Base-by-base conservation (phyloP, 2,888 invertebrate species). In the Globia sparganii region DNA sequence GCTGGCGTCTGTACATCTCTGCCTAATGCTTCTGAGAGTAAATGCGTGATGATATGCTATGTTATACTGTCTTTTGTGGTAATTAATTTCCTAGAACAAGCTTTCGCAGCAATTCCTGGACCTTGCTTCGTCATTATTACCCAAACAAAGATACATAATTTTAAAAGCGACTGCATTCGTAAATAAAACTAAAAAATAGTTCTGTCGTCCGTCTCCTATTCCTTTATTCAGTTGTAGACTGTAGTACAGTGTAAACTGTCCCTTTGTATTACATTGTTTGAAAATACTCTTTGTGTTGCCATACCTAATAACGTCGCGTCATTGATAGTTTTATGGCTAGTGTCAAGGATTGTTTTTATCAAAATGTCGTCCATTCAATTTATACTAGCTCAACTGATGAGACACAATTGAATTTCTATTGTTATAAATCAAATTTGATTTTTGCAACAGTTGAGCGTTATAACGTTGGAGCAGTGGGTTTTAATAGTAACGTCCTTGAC, bases 191-290 rank as follows among this genome's bases (percentile, higher is more conserved):
- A 28, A 25, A 5, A 18, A 0, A 15, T 28, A 40, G 15, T 62
- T 31, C 25, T 28, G 18, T 9, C 15, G 31, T 31, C 2, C 28
- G 43, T 61, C 37, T 56, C n/a, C 4, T 49, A 15, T 28, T 49
- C 25, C 21, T 49, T 62, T 43, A 56, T 56, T 21, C 18, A 62
- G 11, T 59, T 71, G 28, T 71, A 46, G 18, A 25, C 5, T 31
- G 18, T 56, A 18, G 21, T 25, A 71, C 46, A 28, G 31, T 61
- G 59, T 21, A 59, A 67, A 70, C 49, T 70, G 46, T 76, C 13
- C 25, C 56, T 61, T 81, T 81, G 80, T 71, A 21, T 25, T 53
- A 21, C 25, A 40, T 67, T 76, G 34, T 80, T 81, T 61, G 61
- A 40, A 72, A 72, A 72, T 65, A 56, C 40, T 56, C 46, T 69